Evolutionary conservation across 2,888 invertebrate genomes (phyloP).

Genomic region (Pseudococcus jackbeardsleyi): DNA sequence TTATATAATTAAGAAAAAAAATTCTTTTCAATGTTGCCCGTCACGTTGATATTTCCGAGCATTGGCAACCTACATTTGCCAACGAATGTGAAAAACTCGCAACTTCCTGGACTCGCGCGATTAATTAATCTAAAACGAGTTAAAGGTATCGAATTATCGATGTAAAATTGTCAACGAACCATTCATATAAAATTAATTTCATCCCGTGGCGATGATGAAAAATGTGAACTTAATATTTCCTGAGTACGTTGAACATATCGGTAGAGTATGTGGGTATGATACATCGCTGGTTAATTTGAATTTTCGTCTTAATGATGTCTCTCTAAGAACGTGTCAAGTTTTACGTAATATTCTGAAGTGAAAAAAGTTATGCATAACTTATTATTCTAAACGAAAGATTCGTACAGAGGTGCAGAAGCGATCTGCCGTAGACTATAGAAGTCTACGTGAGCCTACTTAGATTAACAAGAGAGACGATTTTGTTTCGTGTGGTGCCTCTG

Average conservation of each 20-base stretch:
- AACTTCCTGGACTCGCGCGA: background rate
- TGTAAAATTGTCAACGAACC: background rate
- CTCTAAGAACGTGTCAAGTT: conserved; percentile 11
- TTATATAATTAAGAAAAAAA: background rate
- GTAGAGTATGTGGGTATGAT: background rate
- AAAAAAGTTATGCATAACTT: background rate
- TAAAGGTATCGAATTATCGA: background rate
- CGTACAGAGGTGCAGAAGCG: background rate
- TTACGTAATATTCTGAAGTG: background rate
- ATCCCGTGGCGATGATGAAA: background rate
- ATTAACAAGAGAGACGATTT: too few relatives aligned
- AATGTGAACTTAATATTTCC: background rate
- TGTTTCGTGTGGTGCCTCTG: too few relatives aligned
- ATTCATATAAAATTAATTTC: background rate
- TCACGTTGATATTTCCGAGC: conserved; percentile 17
- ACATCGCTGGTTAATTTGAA: conserved; percentile 2
- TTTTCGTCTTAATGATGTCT: conserved; percentile 8
- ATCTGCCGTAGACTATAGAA: background rate
- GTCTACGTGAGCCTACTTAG: background rate
- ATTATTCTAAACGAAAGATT: background rate
- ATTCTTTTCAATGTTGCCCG: conserved; percentile 11
- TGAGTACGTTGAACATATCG: background rate
- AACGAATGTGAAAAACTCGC: background rate
- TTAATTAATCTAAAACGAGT: conserved; percentile 11
- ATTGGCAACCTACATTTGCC: background rate